Conservation (phyloP, 2,797 vertebrate species). For the Eulemur rubriventer region DNA sequence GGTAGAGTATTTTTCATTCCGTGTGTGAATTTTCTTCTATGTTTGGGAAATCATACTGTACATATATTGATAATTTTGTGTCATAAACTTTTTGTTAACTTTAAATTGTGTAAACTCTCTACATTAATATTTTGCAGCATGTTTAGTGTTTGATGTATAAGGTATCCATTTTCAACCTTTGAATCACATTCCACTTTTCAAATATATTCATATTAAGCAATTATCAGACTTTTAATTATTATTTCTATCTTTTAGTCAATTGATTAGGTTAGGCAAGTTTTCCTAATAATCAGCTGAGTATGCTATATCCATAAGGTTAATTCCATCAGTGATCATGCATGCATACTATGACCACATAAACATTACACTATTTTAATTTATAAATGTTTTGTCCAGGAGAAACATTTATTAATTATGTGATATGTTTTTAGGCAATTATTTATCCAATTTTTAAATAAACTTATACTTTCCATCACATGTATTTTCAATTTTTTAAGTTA, state of each 20-base stretch:
- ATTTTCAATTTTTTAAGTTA: neutral
- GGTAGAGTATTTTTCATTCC: neutral
- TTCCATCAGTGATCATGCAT: neutral
- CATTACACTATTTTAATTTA: neutral
- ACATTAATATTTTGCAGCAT: neutral
- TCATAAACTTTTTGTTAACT: neutral
- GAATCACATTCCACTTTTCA: neutral
- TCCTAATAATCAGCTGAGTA: neutral
- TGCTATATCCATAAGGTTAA: too few species aligned
- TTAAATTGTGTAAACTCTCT: neutral
- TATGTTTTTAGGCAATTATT: neutral
- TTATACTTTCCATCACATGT: neutral
- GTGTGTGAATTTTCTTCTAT: neutral
- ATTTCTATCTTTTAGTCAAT: neutral
- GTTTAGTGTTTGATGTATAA: neutral
- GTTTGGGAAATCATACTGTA: neutral
- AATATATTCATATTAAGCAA: neutral
- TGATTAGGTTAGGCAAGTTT: neutral
- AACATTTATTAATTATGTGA: neutral
- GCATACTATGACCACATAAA: neutral
- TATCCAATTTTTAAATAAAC: neutral
- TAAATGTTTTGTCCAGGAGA: neutral
- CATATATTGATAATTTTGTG: neutral
- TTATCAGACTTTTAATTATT: neutral
- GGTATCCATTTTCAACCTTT: neutral